A percentile compares a stretch with the other conserved stretches of the same genome.
phyloP scores from a whole-genome alignment of 2,888 invertebrate species.

The Seladonia tumulorum region DNA sequence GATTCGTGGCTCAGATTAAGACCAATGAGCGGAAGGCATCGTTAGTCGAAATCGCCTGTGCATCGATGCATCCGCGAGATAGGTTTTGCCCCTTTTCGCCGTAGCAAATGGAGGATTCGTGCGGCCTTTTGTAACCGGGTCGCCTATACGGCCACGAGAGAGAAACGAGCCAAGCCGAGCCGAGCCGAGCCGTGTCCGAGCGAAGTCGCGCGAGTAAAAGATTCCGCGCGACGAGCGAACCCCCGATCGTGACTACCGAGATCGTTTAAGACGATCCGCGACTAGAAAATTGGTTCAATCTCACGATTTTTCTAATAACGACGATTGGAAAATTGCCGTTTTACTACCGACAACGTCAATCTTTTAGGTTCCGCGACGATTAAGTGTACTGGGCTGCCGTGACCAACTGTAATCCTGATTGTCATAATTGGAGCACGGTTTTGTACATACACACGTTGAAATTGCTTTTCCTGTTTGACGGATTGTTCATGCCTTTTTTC shows the following conservation, averaged over 20 bases:
- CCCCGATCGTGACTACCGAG: neutral
- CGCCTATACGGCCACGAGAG: constrained; percentile 6
- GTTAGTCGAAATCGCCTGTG: constrained; percentile 65
- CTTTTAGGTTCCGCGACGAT: neutral
- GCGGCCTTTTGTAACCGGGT: constrained; percentile 43
- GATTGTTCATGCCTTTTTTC: neutral
- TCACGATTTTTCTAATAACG: neutral
- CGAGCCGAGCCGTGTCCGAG: neutral
- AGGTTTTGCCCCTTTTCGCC: constrained; percentile 55
- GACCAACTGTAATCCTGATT: too few relatives aligned
- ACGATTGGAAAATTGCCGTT: neutral
- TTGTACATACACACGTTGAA: neutral
- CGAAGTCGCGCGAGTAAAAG: too few relatives aligned
- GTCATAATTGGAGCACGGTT: neutral
- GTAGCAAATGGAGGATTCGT: constrained; percentile 41
- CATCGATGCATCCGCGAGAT: constrained; percentile 65
- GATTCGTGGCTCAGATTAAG: constrained; percentile 68
- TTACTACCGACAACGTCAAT: neutral
- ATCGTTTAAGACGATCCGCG: constrained; percentile 1
- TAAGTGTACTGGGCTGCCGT: neutral
- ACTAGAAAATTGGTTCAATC: constrained; percentile 15
- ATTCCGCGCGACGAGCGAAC: neutral
- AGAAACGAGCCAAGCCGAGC: neutral
- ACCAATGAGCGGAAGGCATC: constrained; percentile 65
- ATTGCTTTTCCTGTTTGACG: neutral